phyloP scores from a whole-genome alignment of 64 coral and sea anemone genomes.

The Orbicella faveolata region DNA sequence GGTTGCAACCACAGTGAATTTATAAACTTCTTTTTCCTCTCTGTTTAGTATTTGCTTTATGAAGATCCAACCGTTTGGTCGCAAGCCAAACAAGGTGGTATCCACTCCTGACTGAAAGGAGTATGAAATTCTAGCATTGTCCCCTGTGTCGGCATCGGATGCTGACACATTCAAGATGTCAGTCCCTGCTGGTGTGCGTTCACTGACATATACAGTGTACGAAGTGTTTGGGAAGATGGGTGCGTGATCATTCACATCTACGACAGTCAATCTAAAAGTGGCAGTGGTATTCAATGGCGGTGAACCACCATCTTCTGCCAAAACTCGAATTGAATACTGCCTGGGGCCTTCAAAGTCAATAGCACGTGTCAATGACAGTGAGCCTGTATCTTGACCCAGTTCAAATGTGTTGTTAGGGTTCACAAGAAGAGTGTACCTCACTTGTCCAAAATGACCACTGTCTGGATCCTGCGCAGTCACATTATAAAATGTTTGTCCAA shows the following conservation, averaged over 20 bases:
- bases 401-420: slow-evolving; percentile 76
- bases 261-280: slow-evolving; percentile 62
- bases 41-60: slow-evolving; percentile 63
- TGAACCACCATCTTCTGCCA: slow-evolving; percentile 75
- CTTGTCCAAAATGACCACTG: slow-evolving; percentile 58
- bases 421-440: slow-evolving; percentile 62
- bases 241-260: slow-evolving; percentile 95
- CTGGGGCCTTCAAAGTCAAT: slow-evolving; percentile 67
- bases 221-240: slow-evolving; percentile 75
- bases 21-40: slow-evolving; percentile 67
- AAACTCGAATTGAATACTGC: slow-evolving; percentile 50
- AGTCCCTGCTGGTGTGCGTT: slow-evolving; percentile 19
- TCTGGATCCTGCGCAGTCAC: slow-evolving; percentile 67
- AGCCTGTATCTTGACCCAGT: slow-evolving; percentile 54
- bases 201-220: slow-evolving; percentile 60
- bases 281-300: slow-evolving; percentile 57
- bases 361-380: slow-evolving; percentile 52
- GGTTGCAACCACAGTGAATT: slow-evolving; percentile 52
- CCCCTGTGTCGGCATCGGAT: slow-evolving; percentile 76
- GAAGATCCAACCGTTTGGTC: slow-evolving; percentile 64
- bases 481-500: slow-evolving; percentile 67
- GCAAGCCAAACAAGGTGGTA: slow-evolving; percentile 69
- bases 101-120: slow-evolving; percentile 57
- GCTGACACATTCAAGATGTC: slow-evolving; percentile 71
- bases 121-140: slow-evolving; percentile 81